Evolutionary conservation across 2,113 vertebrate genomes (phyloP).

Genomic region (Stomatorhinus ivindoensis): DNA sequence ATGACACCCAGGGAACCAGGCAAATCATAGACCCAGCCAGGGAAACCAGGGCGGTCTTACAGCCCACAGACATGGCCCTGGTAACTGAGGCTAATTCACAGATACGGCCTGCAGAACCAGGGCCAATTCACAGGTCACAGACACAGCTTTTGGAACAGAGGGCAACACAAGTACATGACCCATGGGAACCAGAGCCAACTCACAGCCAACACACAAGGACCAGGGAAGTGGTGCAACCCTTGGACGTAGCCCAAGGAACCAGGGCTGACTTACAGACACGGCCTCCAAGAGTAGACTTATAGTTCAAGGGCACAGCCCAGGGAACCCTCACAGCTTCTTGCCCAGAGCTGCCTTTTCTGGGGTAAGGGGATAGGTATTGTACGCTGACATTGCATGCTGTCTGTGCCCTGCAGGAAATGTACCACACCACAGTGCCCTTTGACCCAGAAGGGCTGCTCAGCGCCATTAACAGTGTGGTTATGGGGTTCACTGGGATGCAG

Average conservation of each 20-base stretch:
- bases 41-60: not conserved
- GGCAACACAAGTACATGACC: not conserved
- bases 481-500: conserved; percentile 74
- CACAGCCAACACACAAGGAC: not conserved
- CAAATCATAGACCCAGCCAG: not conserved
- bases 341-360: not conserved
- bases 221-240: not conserved
- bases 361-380: not conserved
- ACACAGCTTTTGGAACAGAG: not conserved
- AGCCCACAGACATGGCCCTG: not conserved
- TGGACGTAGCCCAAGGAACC: not conserved
- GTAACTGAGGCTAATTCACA: not conserved
- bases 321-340: not conserved
- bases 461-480: conserved; percentile 59
- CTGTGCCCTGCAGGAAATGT: conserved; percentile 51
- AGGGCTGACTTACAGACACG: not conserved
- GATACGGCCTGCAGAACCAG: not conserved
- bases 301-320: not conserved
- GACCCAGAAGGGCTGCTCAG: conserved; percentile 66
- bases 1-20: not conserved
- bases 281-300: not conserved
- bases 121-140: not conserved
- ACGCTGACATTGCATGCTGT: not conserved
- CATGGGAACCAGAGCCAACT: not conserved
- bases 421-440: conserved; percentile 60